Evolutionary conservation across 2,797 vertebrate species (phyloP), one percentile per base, ranked within the genome.

Genomic region (Tadarida brasiliensis): DNA sequence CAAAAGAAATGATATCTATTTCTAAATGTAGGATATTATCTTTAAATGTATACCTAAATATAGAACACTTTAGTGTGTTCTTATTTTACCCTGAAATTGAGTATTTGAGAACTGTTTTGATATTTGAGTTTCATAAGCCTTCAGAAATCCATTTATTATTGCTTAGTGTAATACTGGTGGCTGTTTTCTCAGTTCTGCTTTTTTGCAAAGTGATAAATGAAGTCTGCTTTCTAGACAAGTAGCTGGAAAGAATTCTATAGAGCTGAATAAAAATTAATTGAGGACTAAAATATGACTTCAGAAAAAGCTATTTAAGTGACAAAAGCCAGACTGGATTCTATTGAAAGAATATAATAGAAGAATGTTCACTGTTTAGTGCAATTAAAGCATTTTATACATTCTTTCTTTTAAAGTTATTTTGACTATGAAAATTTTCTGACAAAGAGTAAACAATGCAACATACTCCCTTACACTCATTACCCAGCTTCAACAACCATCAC

Each of bases 261-360:
- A 89, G 1, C 15, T 71, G 22, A 91, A 81, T 87, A 74, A 83
- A 54, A 65, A 87, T 87, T 47, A 96, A 65, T 78, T 57, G 15
- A 57, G 7, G 5, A 87, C 16, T 87, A 56, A 90, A 95, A 47
- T 70, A 88, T 24, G 39, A 81, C 24, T 90, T 88, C 61, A 94
- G 71, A 63, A 61, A 86, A 76, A 65, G 19, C 20, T 68, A 17
- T 68, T 73, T 35, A n/a, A 86, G 47, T 83, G 74, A 82, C n/a
- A 88, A 80, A 93, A 91, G 12, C 11, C 59, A 77, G 12, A 54
- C 24, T 39, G 16, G 33, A 51, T 67, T 91, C n/a, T 89, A 68
- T 2, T 39, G 10, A 70, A n/a, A 5, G 47, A 92, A 96, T 87
- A 65, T 76, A 63, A 87, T 61, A 56, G 80, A 93, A 89, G 16